Evolutionary conservation across 2,888 invertebrate genomes (phyloP), one percentile per base, ranked within the genome.

Genomic region (Apotomis turbidana): DNA sequence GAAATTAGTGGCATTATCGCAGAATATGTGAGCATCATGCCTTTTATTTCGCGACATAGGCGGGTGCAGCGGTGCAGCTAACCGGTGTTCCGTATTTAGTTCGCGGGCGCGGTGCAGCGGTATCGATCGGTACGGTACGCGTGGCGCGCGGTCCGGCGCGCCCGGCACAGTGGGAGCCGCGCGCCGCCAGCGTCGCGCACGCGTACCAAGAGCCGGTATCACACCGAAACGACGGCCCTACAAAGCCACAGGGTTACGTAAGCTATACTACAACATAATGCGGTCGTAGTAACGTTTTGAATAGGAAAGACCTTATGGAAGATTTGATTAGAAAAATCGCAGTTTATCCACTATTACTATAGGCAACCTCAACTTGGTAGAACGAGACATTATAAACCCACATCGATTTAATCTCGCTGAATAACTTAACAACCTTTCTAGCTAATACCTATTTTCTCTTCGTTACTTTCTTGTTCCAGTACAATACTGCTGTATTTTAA

Each of bases 91-190:
- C 51, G 61, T 67, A 67, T 71, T 71, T 71, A 68, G 75, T 64
- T 73, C 74, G 76, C 79, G 74, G 74, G 73, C 74, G 74, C 74
- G 49, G 49, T 49, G 49, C 49, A 68, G 74, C 74, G 78, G 80
- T 85, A 85, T 85, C 79, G 85, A 86, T 84, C 83, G 78, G 76
- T 78, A 80, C 78, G 77, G 81, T 82, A 87, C 91, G 90, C 91
- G 92, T 91, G 90, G 82, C 90, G 90, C 89, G 91, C 86, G 82
- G 85, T 89, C 90, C 89, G 90, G 89, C 91, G 89, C 89, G 89
- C 86, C 88, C 90, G 89, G 88, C 90, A 93, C 93, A 91, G 91
- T 57, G 68, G 41, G 61, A 74, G 80, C 83, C 81, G 80, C 79
- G 80, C 78, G 79, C 77, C 79, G 70, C 78, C 74, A 80, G 74